Evolutionary conservation across 2,797 vertebrate genomes (phyloP).

Genomic region (Lophotriccus pileatus): DNA sequence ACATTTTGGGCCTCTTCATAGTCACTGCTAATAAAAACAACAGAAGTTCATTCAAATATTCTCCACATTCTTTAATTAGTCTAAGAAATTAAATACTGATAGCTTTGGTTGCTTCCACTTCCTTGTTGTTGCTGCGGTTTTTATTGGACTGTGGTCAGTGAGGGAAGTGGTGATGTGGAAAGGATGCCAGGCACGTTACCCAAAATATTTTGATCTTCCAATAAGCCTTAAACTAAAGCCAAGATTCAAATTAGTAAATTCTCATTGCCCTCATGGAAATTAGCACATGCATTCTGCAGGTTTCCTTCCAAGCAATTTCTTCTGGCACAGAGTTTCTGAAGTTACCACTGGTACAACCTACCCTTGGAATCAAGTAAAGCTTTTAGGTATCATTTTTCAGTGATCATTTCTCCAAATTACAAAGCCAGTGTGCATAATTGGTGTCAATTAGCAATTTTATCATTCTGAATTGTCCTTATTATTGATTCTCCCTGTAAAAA

Average conservation of each 20-base stretch:
- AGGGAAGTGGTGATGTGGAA: background rate
- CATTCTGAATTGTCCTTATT: slow-evolving; percentile 62
- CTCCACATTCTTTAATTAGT: background rate
- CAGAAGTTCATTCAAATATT: background rate
- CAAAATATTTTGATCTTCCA: slow-evolving; percentile 11
- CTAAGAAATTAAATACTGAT: background rate
- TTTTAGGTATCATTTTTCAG: slow-evolving; percentile 41
- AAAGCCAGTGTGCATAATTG: slow-evolving; percentile 51
- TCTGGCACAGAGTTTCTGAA: background rate
- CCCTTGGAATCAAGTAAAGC: background rate
- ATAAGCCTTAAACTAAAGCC: slow-evolving; percentile 10
- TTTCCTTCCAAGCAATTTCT: background rate
- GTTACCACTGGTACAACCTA: background rate
- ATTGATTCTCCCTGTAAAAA: slow-evolving; percentile 44
- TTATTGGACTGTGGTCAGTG: background rate
- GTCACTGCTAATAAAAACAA: background rate
- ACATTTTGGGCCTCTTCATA: background rate
- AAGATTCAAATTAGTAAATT: background rate
- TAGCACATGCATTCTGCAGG: background rate
- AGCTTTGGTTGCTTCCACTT: background rate
- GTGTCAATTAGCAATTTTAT: slow-evolving; percentile 64
- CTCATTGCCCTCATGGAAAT: background rate
- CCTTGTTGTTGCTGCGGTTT: background rate
- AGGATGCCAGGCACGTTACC: background rate
- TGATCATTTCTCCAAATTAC: slow-evolving; percentile 57